Conservation (phyloP, 2,797 vertebrate genomes). For the Cuculus canorus region DNA sequence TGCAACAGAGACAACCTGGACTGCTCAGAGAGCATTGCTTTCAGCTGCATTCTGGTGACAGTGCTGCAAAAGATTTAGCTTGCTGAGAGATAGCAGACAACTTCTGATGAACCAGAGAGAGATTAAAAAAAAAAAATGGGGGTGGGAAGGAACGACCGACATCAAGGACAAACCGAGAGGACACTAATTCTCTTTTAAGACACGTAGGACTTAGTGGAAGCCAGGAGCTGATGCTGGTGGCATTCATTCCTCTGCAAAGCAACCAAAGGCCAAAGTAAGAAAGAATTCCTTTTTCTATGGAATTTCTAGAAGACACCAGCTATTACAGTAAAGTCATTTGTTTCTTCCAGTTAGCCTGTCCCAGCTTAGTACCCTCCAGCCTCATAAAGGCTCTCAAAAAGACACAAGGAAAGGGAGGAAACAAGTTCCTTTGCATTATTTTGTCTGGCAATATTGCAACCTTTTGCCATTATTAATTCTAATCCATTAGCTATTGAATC, state of each 20-base stretch:
- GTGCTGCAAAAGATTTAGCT: not conserved
- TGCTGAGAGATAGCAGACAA: not conserved
- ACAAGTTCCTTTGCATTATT: not conserved
- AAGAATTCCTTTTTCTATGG: not conserved
- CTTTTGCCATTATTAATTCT: not conserved
- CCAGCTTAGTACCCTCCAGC: no score
- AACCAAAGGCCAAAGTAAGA: not conserved
- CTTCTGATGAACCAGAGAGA: not conserved
- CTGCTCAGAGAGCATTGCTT: not conserved
- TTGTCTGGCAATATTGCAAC: accelerated
- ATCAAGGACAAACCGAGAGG: not conserved
- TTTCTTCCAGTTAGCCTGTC: not conserved
- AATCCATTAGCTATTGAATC: not conserved
- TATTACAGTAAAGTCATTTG: not conserved
- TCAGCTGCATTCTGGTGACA: not conserved
- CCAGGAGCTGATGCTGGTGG: accelerated
- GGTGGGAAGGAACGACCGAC: not conserved
- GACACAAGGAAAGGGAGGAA: accelerated
- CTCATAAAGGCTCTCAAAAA: not conserved
- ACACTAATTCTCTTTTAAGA: not conserved
- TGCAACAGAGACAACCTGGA: not conserved
- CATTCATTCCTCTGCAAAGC: not conserved
- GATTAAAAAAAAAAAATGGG: not conserved
- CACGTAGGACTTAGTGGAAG: accelerated
- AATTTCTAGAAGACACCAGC: accelerated